Evolutionary conservation across 2,888 invertebrate genomes (phyloP), one percentile per base, ranked within the genome.

Genomic region (Orchesellides sinensis): DNA sequence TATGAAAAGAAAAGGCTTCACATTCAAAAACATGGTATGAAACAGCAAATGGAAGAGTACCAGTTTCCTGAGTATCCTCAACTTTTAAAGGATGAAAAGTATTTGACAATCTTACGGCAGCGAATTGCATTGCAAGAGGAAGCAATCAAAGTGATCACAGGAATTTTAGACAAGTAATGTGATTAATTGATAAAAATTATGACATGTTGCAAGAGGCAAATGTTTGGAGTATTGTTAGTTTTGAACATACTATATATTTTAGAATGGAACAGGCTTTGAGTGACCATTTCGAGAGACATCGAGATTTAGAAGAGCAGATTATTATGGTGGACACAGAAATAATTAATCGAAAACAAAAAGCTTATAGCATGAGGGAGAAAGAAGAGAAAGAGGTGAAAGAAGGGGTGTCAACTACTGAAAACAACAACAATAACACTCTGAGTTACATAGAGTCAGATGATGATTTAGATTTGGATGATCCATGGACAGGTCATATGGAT

Each of bases 101-200:
- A 63, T 29, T 56, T 77, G 35, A 65, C 21, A 23, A 66, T 84
- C 17, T 74, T 85, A 8, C 45, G 84, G 23, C 78, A 78, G 8
- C 80, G 83, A 21, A 84, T 87, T 23, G 69, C 73, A 6, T 83
- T 86, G 29, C 87, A 87, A 52, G 87, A 85, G 25, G 83, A 79
- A 21, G 84, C 86, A 0, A 86, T 87, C 25, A 63, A 69, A 32
- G 82, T 82, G 10, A 85, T 87, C 70, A 85, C 87, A 0, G 84
- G 70, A 17, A 85, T 86, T 23, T 49, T 86, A 17, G 74, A 63
- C 12, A 83, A 80, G 85, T 85, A 77, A 74, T 17, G 45, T 29
- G 6, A 3, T 4, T 10, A 23, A 23, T 10, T 61, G 32, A 29
- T 10, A 14, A 10, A 61, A n/a, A 8, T 35, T 35, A n/a, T n/a